These are phyloP conservation scores for Macrotis lagotis DNA, from an alignment of 2,113 vertebrate species.

Conservation along the genomic window DNA sequence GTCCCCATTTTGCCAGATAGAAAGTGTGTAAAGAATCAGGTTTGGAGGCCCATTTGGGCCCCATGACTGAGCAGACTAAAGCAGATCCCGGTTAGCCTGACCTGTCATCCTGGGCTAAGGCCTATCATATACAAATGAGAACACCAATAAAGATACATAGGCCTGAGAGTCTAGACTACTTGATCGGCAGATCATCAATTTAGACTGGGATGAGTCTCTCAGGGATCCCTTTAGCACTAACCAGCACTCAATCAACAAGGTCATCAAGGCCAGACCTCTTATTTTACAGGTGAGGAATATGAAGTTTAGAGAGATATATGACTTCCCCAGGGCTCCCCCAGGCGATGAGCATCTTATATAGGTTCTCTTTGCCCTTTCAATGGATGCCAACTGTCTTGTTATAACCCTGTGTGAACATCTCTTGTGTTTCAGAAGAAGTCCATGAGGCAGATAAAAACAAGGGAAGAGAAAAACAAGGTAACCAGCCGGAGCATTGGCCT, in stretches of 20 bases:
- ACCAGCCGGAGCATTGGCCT: slow-evolving; percentile 76
- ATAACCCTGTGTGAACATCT: slow-evolving; percentile 8
- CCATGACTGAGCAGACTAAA: not conserved
- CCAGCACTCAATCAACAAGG: not conserved
- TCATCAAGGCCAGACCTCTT: not conserved
- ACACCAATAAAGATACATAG: not conserved
- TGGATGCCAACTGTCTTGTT: not conserved
- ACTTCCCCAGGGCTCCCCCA: too few species aligned
- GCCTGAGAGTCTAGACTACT: not conserved
- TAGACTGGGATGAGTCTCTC: not conserved
- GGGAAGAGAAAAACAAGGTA: slow-evolving; percentile 78
- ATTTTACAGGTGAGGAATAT: not conserved
- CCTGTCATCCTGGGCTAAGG: not conserved
- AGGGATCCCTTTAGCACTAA: not conserved
- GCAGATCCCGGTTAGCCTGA: not conserved
- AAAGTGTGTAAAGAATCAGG: not conserved
- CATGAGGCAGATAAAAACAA: slow-evolving; percentile 63
- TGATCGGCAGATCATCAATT: not conserved
- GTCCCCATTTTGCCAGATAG: not conserved
- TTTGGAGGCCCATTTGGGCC: not conserved
- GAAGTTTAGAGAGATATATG: not conserved
- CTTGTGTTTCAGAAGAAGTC: slow-evolving; percentile 84
- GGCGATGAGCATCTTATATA: too few species aligned
- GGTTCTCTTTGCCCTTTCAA: too few species aligned
- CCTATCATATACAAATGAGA: too few species aligned